A percentile compares a stretch with the other conserved stretches of the same genome.
phyloP scores from a whole-genome alignment of 2,113 vertebrate species.

The Equus przewalskii region DNA sequence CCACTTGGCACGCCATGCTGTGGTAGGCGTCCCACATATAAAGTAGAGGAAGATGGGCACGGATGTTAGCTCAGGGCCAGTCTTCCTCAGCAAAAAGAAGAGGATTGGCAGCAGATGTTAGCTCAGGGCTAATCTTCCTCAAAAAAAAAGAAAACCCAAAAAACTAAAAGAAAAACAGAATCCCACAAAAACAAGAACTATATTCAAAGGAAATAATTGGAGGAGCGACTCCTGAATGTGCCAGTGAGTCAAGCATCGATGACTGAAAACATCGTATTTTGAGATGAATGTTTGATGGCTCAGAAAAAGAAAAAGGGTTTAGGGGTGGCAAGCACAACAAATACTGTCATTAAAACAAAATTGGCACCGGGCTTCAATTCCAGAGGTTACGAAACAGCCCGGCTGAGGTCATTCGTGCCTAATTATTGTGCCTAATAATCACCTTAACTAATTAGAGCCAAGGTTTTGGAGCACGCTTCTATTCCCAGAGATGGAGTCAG shows the following conservation, averaged over 20 bases:
- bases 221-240: neutral
- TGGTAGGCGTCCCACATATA: too few species aligned
- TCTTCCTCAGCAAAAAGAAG: too few species aligned
- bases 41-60: too few species aligned
- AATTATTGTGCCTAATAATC: conserved; percentile 67
- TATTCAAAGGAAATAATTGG: neutral
- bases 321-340: neutral
- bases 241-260: neutral
- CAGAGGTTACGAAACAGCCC: conserved; percentile 43
- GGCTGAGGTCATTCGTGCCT: conserved; percentile 56
- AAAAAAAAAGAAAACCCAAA: neutral
- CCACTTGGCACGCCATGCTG: too few species aligned
- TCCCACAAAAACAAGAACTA: neutral
- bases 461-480: conserved; percentile 66
- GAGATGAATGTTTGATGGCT: neutral
- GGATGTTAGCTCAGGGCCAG: too few species aligned
- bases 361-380: conserved; percentile 41
- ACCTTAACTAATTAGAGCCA: conserved; percentile 76
- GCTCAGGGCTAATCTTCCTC: too few species aligned
- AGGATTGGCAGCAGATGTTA: too few species aligned
- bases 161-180: neutral
- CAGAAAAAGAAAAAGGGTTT: neutral
- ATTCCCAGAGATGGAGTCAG: conserved; percentile 77
- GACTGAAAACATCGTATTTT: neutral
- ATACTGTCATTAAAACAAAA: conserved; percentile 37